Evolutionary conservation across 1,140 invertebrate genomes (phyloP).

Genomic region (Tyrophagus putrescentiae): DNA sequence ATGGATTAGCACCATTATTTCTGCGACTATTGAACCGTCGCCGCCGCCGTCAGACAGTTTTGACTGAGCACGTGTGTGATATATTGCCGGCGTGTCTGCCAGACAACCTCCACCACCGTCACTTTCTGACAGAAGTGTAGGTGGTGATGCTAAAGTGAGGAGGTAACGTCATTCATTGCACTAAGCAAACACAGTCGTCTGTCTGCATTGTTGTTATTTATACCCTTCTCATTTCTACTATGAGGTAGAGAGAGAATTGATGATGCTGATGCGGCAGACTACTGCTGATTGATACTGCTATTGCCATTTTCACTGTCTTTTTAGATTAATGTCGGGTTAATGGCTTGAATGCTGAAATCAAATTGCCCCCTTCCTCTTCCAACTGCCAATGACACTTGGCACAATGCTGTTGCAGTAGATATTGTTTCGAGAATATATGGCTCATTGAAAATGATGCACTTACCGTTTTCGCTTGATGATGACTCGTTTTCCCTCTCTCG

Average conservation of each 20-base stretch:
- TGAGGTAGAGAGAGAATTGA: too few relatives aligned
- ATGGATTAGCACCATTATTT: background rate
- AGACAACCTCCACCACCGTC: too few relatives aligned
- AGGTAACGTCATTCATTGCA: too few relatives aligned
- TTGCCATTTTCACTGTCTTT: too few relatives aligned
- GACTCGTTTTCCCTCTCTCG: conserved; percentile 20
- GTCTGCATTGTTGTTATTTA: too few relatives aligned
- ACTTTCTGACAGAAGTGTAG: too few relatives aligned
- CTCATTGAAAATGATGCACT: background rate
- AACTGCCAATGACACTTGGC: background rate
- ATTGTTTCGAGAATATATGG: background rate
- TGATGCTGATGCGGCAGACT: too few relatives aligned
- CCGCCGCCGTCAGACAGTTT: background rate
- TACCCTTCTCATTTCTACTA: too few relatives aligned
- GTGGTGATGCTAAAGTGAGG: too few relatives aligned
- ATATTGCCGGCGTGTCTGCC: background rate
- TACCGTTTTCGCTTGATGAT: conserved; percentile 23
- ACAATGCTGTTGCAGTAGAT: background rate
- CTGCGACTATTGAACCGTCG: background rate
- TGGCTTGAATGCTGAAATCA: background rate
- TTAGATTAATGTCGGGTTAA: background rate
- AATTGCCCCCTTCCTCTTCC: too few relatives aligned
- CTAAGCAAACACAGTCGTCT: too few relatives aligned
- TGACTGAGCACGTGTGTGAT: conserved; percentile 15
- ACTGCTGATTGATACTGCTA: too few relatives aligned